Evolutionary conservation across 2,113 vertebrate genomes (phyloP), one percentile per base, ranked within the genome.

Genomic region (Orthonyx spaldingii): DNA sequence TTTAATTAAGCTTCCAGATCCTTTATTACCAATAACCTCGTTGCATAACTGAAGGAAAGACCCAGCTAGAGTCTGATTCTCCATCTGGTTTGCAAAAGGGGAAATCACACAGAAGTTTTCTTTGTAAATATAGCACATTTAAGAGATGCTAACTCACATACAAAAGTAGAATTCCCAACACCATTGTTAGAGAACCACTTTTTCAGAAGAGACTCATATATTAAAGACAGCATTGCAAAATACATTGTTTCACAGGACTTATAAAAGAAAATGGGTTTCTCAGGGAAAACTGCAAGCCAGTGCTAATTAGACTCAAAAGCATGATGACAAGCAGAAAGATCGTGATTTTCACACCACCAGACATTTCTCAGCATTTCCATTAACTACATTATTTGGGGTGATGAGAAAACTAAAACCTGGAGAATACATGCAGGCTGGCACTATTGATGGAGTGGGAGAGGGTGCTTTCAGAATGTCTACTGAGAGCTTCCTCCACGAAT

Each of bases 1-100:
- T 93, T 94, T 91, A 96, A 94, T 93, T 94, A 94, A 76, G 60
- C 79, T 96, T 83, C 65, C 41, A 93, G 79, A 93, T 81, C 76
- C 57, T 96, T 90, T 93, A 94, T 75, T 87, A 92, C 88, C 92
- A 71, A 84, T 90, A 93, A 93, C 46, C 49, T 87, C 10, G 5
- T 90, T 90, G 69, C 64, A 47, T 94, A 93, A 93, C 66, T 75
- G 39, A 84, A 90, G 46, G 66, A 70, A 86, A 95, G 68, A 91
- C 28, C 52, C 32, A 84, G 13, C 14, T 71, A 70, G 59, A 87
- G 47, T 24, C 76, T 86, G 65, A 95, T 60, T 85, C 90, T 89
- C 82, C 68, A 75, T 89, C 82, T 92, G 84, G 47, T 55, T 90
- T 87, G 66, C 30, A 59, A 50, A 80, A 89, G 39, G 28, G 75